Conservation (phyloP, 2,888 invertebrate genomes). For the Eupithecia pulchellata region DNA sequence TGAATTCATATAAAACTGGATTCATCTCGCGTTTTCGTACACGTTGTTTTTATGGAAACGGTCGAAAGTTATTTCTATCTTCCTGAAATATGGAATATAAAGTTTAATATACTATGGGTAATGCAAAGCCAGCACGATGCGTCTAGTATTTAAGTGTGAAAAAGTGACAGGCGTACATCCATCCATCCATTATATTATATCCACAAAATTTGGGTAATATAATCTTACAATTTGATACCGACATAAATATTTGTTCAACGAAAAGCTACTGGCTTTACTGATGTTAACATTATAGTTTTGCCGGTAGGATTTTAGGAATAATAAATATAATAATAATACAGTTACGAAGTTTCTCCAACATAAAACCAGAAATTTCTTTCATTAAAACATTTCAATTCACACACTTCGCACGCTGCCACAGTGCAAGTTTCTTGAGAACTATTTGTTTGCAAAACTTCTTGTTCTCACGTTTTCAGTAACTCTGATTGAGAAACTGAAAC, state of each 20-base stretch:
- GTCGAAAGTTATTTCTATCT: no score
- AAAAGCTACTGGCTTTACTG: slow-evolving; percentile 43
- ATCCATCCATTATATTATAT: no score
- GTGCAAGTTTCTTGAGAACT: slow-evolving; percentile 20
- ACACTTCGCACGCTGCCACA: slow-evolving; percentile 18
- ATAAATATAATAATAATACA: background rate
- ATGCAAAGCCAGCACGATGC: no score
- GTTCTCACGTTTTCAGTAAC: slow-evolving; percentile 28
- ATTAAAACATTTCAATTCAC: slow-evolving; percentile 20
- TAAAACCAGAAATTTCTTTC: slow-evolving; percentile 15
- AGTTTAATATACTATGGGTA: no score
- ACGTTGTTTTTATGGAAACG: no score
- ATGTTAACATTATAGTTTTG: slow-evolving; percentile 10
- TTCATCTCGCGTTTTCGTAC: no score
- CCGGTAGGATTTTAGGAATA: background rate
- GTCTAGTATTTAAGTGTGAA: no score
- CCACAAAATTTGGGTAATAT: no score
- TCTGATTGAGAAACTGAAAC: slow-evolving; percentile 20
- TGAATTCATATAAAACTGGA: background rate
- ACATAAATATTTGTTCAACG: background rate
- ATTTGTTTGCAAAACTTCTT: slow-evolving; percentile 22
- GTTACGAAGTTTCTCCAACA: background rate
- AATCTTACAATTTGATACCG: background rate
- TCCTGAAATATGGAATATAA: no score
- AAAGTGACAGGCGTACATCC: no score